Evolutionary conservation across 2,888 invertebrate genomes (phyloP), one percentile per base, ranked within the genome.

Genomic region (Pyrgus malvae): DNA sequence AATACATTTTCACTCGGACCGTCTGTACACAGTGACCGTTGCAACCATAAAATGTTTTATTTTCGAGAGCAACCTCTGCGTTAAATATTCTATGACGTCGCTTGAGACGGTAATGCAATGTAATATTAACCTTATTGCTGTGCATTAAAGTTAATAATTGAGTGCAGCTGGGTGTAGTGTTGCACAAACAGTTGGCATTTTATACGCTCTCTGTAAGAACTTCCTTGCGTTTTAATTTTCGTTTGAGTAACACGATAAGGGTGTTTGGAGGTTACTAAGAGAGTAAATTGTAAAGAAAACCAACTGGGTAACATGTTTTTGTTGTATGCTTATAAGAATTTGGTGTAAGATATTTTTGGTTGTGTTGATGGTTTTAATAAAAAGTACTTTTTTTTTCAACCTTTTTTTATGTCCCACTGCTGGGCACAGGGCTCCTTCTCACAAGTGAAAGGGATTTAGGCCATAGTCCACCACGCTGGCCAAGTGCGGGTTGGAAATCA

Each of bases 31-130:
- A 48, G 37, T 40, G 38, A 48, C 48, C 48, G 25, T 29, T 29
- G 48, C 48, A 29, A 40, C 29, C 38, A 48, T 48, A 48, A 48
- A 48, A 48, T 40, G 48, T 40, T 48, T 48, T 48, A 48, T 48
- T 40, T 40, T 38, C 19, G 40, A 38, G 48, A 48, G 19, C 38
- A 12, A 40, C 48, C 38, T 40, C 12, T 12, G 38, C 17, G 9
- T 48, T 48, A 29, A 48, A 48, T 48, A 40, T 48, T 48, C 48
- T 21, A 48, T 48, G 40, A 29, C 48, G 21, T 29, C 12, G 48
- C 48, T 40, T 40, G 48, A 48, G 29, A 48, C 38, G 29, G 29
- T 25, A 27, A 17, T 31, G 19, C 45, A 23, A 6, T 48, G 38
- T 27, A 48, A 48, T 29, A 38, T 38, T 48, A 38, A 48, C 27